Percentiles rank a stretch among this genome's conserved stretches.
phyloP scores from a whole-genome alignment of 2,113 vertebrate genomes.

The Tapirus terrestris region DNA sequence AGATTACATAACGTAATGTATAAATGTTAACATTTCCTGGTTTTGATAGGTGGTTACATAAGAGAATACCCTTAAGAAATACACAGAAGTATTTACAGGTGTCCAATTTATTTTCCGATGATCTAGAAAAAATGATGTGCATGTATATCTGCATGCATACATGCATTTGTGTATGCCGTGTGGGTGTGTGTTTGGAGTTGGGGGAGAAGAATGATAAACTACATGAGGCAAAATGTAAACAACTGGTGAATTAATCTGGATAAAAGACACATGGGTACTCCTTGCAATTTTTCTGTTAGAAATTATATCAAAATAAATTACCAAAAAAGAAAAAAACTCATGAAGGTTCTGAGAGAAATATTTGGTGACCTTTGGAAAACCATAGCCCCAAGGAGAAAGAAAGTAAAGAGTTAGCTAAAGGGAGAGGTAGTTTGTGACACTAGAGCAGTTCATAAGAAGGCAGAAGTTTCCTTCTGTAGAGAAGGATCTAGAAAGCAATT shows the following conservation, averaged over 20 bases:
- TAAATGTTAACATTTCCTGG: not conserved
- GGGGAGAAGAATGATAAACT: not conserved
- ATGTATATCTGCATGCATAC: not conserved
- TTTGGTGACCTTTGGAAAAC: not conserved
- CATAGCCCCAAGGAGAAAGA: not conserved
- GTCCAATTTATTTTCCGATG: not conserved
- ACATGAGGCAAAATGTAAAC: slow-evolving; percentile 22
- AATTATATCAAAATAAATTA: slow-evolving; percentile 27
- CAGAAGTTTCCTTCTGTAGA: not conserved
- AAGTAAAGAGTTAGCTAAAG: not conserved
- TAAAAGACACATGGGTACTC: not conserved
- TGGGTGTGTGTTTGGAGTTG: too few species aligned
- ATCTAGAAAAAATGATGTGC: not conserved
- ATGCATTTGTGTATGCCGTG: not conserved
- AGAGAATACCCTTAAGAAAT: not conserved
- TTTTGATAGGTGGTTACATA: not conserved
- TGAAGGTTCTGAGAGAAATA: not conserved
- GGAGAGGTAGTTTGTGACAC: not conserved
- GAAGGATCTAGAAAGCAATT: not conserved
- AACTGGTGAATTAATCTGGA: not conserved
- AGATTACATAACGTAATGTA: not conserved
- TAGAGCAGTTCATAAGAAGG: not conserved
- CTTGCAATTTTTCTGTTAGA: not conserved
- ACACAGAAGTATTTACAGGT: not conserved
- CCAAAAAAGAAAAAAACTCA: not conserved